Evolutionary conservation across 2,797 vertebrate species (phyloP), one percentile per base, ranked within the genome.

Genomic region (Gastrophryne carolinensis): DNA sequence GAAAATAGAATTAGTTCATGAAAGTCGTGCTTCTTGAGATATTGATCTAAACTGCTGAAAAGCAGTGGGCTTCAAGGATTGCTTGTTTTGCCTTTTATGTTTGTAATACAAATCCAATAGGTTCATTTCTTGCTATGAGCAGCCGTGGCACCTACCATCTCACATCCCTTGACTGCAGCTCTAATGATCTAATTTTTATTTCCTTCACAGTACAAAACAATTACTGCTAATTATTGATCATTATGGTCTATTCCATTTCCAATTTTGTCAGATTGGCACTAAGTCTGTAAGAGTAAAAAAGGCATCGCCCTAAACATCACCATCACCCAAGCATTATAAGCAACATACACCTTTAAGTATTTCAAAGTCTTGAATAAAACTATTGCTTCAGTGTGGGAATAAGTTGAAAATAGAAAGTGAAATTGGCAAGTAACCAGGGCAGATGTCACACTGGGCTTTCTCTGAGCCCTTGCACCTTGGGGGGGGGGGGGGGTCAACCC

Each of bases 151-250:
- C 11, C 79, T 80, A 60, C 67, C 65, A 75, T 19, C 82, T 78
- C 75, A 81, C 60, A 67, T 81, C 80, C 81, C 81, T 1, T 78
- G 2, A 79, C 65, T 80, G 64, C 0, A 2, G 39, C 77, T 77
- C 66, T 81, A 80, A 80, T 34, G 13, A 13, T 5, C 73, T 66
- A 54, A 19, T 79, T 80, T 76, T 72, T 52, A 74, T 60, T 69
- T 32, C 75, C 50, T 81, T 58, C 82, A 80, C 17, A 52, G 73
- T 0, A 0, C 62, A 69, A 54, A 75, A 13, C 81, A 84, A 86
- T 79, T 83, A 81, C 81, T 80, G 74, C 75, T 84, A 89, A 87
- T 87, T 84, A 84, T 84, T 1, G 84, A 83, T 85, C 79, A 82
- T 67, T 0, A 23, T 83, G 78, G 83, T 72, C 78, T 41, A 56